Base-by-base conservation (phyloP, 2,113 vertebrate species). In the Aldabrachelys gigantea region DNA sequence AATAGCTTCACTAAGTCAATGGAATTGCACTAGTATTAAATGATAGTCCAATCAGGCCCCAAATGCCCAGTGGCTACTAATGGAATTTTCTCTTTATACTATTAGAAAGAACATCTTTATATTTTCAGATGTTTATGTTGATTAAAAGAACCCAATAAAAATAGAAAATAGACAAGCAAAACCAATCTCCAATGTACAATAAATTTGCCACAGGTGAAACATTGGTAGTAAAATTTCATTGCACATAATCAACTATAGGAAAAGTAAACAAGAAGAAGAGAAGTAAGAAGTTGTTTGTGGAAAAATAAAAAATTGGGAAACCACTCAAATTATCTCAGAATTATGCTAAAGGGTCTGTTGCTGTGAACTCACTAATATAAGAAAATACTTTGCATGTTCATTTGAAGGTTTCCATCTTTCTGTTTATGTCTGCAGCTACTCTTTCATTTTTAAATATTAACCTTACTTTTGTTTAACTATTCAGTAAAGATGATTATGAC, bases 401-500 rank as follows among this genome's bases (percentile, higher is more conserved):
- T 21, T 38, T 84, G 84, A 88, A 80, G 47, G 3, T n/a, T 89
- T 52, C 49, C 85, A n/a, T 59, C 10, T 0, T 69, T 84, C 84
- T 69, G 6, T 90, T 72, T 85, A 78, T 76, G 38, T 76, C 72
- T 76, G 38, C 38, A 76, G 38, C 38, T 44, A 10, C 21, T 14
- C n/a, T 84, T 80, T 35, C 53, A 14, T 24, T 4, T 89, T 95
- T 93, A 89, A 97, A 90, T 95, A 95, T 86, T 92, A 92, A 83
- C 10, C 53, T 62, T 92, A 59, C 85, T 90, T 96, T 86, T 94
- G 90, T 92, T 96, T 78, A 92, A 91, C 49, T 94, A 88, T 97
- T 94, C 82, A 91, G 83, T 86, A 92, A 94, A 89, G 85, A 41
- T 14, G 49, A 87, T 82, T 86, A 82, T 1, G 10, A 93, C 80